Evolutionary conservation across 2,888 invertebrate species (phyloP), one percentile per base, ranked within the genome.

Genomic region (Lepidochitona cinerea): DNA sequence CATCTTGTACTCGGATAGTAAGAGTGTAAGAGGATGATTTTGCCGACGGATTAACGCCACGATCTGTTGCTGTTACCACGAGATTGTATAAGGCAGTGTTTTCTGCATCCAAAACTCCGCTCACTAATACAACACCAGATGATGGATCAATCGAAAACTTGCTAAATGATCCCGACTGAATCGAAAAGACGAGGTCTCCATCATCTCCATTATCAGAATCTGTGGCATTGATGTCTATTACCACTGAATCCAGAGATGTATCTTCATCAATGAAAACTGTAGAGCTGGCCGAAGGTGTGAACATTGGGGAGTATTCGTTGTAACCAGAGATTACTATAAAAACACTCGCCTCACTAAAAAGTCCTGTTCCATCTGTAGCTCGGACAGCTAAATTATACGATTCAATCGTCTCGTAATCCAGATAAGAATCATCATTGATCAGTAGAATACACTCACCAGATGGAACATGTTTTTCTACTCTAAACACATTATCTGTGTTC

Each of bases 1-100:
- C 80, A 76, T 87, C 86, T 9, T 79, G 78, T 9, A 88, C 74
- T 14, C 74, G 77, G 35, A 88, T 77, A 23, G 75, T 84, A 0
- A 87, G 80, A 9, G 79, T 81, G 26, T 83, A 81, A 4, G 83
- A 75, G 7, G 83, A 73, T 4, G 66, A 18, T 12, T 29, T 12
- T 7, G 68, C 68, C 12, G 37, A 36, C 0, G 72, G 72, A 53
- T 7, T 33, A 6, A 35, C 12, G 1, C 59, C 72, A 12, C 35
- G 52, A 59, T 80, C 77, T 18, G 76, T 79, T 14, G 81, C 79
- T 3, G 41, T 76, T 9, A 83, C 72, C 18, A 76, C 78, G 32
- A 85, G 32, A 14, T 73, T 77, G 66, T 82, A 79, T n/a, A 73
- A 66, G 0, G 74, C 79, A 0, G 74, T 70, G 0, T 74, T 73